Evolutionary conservation across 2,797 vertebrate genomes (phyloP).

Genomic region (Danio choprae): DNA sequence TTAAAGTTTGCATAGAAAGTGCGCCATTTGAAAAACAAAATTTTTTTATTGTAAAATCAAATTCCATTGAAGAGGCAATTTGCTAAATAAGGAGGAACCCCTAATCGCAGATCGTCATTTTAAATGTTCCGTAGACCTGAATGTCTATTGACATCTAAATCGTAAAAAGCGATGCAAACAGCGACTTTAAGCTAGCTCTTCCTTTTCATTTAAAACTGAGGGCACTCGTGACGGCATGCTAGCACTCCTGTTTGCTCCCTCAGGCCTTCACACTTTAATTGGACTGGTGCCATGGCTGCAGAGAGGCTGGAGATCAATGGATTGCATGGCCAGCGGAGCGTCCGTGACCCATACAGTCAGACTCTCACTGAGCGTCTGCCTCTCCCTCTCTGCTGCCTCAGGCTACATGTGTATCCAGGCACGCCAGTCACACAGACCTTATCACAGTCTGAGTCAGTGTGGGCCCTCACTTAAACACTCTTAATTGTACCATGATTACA

Average conservation of each 20-base stretch:
- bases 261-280: constrained; percentile 67
- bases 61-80: constrained; percentile 20
- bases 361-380: constrained; percentile 54
- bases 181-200: background rate
- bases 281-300: constrained; percentile 63
- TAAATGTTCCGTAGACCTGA: constrained; percentile 8
- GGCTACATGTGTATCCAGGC: constrained; percentile 50
- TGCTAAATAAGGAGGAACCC: background rate
- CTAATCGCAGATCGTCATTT: constrained; percentile 6
- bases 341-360: constrained; percentile 60
- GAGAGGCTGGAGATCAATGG: constrained; percentile 59
- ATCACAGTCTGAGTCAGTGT: constrained; percentile 55
- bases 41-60: constrained; percentile 16
- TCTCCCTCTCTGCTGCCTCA: constrained; percentile 49
- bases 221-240: constrained; percentile 38
- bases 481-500: constrained; percentile 11
- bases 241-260: constrained; percentile 49
- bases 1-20: constrained; percentile 48
- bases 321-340: constrained; percentile 51
- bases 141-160: background rate
- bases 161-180: background rate
- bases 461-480: constrained; percentile 17
- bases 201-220: constrained; percentile 20
- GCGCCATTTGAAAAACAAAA: constrained; percentile 28
- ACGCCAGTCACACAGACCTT: constrained; percentile 58